Conservation (phyloP, 2,888 invertebrate genomes). For the Sacculina carcini region DNA sequence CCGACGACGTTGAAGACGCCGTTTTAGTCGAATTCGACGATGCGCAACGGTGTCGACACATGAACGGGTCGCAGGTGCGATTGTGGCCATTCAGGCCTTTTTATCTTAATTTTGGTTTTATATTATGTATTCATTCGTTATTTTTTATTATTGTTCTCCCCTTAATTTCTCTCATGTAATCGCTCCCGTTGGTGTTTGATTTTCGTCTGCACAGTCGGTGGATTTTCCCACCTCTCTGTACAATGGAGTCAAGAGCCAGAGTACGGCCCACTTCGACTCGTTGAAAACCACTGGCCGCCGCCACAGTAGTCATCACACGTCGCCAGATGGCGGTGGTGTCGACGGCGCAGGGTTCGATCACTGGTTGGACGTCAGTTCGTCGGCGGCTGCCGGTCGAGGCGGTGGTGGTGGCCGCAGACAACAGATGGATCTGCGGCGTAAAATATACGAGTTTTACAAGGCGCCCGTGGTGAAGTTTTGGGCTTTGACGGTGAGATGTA, state of each 20-base stretch:
- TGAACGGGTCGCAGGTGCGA: background rate
- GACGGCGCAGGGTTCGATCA: no score
- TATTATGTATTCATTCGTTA: background rate
- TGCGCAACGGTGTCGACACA: constrained; percentile 6
- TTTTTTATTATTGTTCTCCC: no score
- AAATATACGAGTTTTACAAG: constrained; percentile 92
- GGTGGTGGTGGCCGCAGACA: background rate
- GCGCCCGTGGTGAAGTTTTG: constrained; percentile 98
- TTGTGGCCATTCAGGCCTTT: background rate
- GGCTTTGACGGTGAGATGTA: constrained; percentile 87
- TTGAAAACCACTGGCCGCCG: no score
- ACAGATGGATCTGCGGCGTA: constrained; percentile 58
- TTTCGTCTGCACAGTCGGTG: no score
- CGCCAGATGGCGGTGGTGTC: background rate
- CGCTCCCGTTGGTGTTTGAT: no score
- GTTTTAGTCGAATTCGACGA: constrained; percentile 10
- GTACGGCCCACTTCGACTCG: no score
- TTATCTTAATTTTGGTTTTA: background rate
- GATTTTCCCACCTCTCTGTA: no score
- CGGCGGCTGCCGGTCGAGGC: background rate
- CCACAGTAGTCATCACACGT: no score
- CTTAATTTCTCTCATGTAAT: no score
- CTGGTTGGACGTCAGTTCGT: background rate
- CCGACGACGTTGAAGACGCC: constrained; percentile 12
- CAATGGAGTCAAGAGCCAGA: no score